phyloP scores from a whole-genome alignment of 1,140 invertebrate genomes.

The Saccostrea cuccullata region DNA sequence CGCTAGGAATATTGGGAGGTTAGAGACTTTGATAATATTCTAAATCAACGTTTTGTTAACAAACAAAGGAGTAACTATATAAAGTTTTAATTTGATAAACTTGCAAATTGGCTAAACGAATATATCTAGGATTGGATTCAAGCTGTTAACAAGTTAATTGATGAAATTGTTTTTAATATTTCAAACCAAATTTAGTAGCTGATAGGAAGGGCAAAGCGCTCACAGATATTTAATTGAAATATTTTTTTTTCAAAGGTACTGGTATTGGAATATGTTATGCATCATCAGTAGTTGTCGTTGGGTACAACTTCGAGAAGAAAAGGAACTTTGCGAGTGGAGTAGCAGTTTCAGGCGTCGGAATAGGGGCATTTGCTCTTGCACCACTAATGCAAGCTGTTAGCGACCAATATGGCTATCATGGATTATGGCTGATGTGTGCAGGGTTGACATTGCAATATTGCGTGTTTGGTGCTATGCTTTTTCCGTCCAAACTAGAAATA shows the following conservation, averaged over 20 bases:
- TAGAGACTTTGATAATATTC: too few relatives aligned
- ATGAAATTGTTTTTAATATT: too few relatives aligned
- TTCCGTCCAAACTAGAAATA: slow-evolving; percentile 31
- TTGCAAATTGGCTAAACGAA: too few relatives aligned
- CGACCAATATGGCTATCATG: slow-evolving; percentile 36
- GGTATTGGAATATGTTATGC: slow-evolving; percentile 27
- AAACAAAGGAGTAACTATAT: too few relatives aligned
- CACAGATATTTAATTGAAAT: too few relatives aligned
- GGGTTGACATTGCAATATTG: slow-evolving; percentile 33
- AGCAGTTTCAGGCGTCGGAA: slow-evolving; percentile 33
- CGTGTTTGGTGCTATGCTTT: slow-evolving; percentile 32
- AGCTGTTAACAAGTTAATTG: too few relatives aligned
- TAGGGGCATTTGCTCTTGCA: slow-evolving; percentile 29
- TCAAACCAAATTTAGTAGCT: too few relatives aligned
- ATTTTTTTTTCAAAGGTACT: not conserved
- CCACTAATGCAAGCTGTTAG: slow-evolving; percentile 29
- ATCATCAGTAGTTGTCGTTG: slow-evolving; percentile 38
- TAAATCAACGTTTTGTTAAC: too few relatives aligned
- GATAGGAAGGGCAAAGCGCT: not conserved
- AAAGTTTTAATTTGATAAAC: not conserved
- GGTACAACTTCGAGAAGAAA: slow-evolving; percentile 45
- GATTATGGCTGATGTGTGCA: slow-evolving; percentile 30
- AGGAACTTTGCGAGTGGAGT: slow-evolving; percentile 43
- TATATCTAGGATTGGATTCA: too few relatives aligned
- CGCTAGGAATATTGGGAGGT: slow-evolving; percentile 37